These are phyloP conservation scores for Anarsia innoxiella DNA, from an alignment of 2,888 invertebrate genomes.

Conservation along the genomic window DNA sequence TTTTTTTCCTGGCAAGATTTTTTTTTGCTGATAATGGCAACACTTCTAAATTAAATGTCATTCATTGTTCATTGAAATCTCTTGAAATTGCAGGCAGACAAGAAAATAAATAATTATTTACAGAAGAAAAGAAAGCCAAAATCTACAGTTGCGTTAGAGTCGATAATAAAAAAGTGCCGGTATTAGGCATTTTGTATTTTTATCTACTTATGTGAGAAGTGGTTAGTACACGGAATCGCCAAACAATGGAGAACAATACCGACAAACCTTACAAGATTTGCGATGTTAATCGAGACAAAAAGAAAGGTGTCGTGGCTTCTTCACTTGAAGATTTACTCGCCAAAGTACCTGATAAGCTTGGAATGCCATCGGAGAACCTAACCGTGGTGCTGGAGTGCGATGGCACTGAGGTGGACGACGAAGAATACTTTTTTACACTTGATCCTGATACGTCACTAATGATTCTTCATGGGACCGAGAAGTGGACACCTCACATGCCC, in stretches of 20 bases:
- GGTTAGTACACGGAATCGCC: slow-evolving; percentile 12
- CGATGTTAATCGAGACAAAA: slow-evolving; percentile 85
- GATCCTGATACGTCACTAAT: slow-evolving; percentile 91
- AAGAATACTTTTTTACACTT: slow-evolving; percentile 94
- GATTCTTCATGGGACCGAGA: slow-evolving; percentile 84
- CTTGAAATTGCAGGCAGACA: no score
- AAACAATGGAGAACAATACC: slow-evolving; percentile 73
- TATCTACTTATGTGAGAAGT: slow-evolving; percentile 10
- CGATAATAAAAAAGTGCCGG: not conserved
- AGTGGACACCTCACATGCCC: slow-evolving; percentile 81
- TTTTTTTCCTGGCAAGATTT: no score
- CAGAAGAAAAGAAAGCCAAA: no score
- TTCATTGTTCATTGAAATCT: no score
- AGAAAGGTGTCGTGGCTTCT: slow-evolving; percentile 87
- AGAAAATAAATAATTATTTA: no score
- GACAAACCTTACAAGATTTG: slow-evolving; percentile 86
- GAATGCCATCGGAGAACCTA: slow-evolving; percentile 77
- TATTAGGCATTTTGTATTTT: not conserved
- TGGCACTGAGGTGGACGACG: slow-evolving; percentile 96
- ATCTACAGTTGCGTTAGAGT: no score
- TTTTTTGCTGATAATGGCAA: no score
- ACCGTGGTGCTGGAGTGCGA: slow-evolving; percentile 92
- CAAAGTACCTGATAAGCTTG: slow-evolving; percentile 84
- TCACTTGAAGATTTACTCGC: slow-evolving; percentile 85
- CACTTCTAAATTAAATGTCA: no score